These are phyloP conservation scores for Tetanocera ferruginea DNA, from an alignment of 2,888 invertebrate species.

Conservation along the genomic window DNA sequence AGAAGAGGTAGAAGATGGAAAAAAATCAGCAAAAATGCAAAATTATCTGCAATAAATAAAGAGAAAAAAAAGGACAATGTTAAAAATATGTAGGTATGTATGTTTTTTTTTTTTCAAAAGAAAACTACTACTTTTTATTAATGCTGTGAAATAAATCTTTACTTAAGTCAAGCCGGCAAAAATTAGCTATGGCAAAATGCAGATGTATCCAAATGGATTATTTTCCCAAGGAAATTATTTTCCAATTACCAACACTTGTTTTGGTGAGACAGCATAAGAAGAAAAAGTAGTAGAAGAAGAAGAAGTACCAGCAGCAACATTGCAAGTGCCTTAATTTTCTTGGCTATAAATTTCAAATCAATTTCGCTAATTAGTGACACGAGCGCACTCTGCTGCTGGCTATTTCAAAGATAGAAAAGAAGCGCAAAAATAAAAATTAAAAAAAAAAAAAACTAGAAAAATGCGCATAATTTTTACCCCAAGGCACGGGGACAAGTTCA, in stretches of 20 bases:
- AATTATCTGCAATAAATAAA: constrained; percentile 24
- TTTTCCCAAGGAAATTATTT: constrained; percentile 12
- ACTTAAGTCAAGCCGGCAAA: no score
- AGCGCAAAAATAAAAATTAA: background rate
- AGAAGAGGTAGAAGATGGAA: constrained; percentile 41
- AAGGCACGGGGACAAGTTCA: background rate
- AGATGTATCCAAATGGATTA: constrained; percentile 18
- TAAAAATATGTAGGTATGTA: background rate
- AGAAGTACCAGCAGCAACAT: constrained; percentile 39
- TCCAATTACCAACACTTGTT: constrained; percentile 52
- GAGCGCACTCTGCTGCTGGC: constrained; percentile 3
- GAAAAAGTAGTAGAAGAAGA: background rate
- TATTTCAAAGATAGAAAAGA: background rate
- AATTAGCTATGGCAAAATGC: background rate
- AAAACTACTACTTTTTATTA: no score
- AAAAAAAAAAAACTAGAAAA: constrained; percentile 6
- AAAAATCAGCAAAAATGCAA: constrained; percentile 56
- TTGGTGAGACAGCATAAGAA: background rate
- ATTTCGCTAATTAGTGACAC: constrained; percentile 62
- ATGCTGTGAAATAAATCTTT: background rate
- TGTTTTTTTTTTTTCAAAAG: background rate
- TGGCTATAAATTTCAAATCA: constrained; percentile 65
- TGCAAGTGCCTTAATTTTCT: constrained; percentile 52
- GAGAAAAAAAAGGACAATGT: constrained; percentile 24
- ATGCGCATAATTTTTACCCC: constrained; percentile 5